Percentiles rank a stretch among this genome's conserved stretches.
phyloP scores from a whole-genome alignment of 2,113 vertebrate genomes.

The Acanthisitta chloris region DNA sequence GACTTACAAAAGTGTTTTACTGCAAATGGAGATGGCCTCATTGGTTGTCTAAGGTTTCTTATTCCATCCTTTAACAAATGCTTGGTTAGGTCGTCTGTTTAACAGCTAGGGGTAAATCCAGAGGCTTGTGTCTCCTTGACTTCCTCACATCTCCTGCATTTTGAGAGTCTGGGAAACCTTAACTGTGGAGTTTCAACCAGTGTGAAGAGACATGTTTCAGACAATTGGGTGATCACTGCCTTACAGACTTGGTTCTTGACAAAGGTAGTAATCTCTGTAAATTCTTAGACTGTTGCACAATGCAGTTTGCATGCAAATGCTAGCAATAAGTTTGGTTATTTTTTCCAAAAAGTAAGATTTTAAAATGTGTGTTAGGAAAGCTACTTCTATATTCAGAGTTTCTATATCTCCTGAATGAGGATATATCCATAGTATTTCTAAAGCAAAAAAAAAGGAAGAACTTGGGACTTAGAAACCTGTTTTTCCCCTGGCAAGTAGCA shows the following conservation, averaged over 20 bases:
- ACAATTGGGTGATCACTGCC: neutral
- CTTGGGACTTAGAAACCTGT: neutral
- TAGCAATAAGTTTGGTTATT: neutral
- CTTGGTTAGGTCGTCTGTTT: neutral
- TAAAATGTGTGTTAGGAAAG: neutral
- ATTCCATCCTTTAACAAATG: neutral
- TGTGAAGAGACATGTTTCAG: neutral
- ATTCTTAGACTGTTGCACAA: neutral
- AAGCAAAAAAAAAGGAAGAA: neutral
- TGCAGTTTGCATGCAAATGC: neutral
- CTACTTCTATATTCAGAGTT: neutral
- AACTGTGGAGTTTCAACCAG: neutral
- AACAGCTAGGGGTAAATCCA: neutral
- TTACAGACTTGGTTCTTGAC: neutral
- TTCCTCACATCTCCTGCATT: neutral
- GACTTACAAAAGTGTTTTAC: neutral
- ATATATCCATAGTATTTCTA: neutral
- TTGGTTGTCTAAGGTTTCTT: neutral
- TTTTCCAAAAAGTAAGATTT: neutral
- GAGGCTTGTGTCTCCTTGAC: neutral
- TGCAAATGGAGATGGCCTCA: neutral
- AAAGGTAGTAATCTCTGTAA: neutral
- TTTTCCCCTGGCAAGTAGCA: neutral
- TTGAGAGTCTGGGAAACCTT: neutral
- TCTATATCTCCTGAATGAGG: neutral